Conservation (phyloP, 2,113 vertebrate genomes). For the Gasterosteus nipponicus region DNA sequence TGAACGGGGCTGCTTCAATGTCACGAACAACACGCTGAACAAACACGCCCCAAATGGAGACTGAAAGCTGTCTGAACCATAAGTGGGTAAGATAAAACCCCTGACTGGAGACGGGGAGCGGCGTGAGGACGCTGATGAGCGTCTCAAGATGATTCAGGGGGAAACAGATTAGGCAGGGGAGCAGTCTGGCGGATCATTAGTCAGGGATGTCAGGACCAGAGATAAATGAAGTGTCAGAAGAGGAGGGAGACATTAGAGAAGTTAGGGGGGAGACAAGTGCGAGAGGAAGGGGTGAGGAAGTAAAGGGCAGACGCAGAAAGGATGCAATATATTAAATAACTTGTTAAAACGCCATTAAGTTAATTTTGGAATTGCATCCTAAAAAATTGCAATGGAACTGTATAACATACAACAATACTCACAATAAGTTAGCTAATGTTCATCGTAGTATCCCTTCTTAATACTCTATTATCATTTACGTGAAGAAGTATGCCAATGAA, state of each 20-base stretch:
- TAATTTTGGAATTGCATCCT: not conserved
- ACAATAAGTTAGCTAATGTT: not conserved
- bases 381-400: not conserved
- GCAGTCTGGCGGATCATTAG: conserved; percentile 73
- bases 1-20: too few relatives aligned
- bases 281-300: conserved; percentile 4
- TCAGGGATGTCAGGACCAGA: conserved; percentile 68
- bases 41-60: conserved; percentile 39
- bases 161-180: conserved; percentile 75
- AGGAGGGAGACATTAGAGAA: conserved; percentile 47
- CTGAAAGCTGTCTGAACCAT: conserved; percentile 26
- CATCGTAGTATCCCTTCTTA: conserved; percentile 6
- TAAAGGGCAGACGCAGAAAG: not conserved
- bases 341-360: not conserved
- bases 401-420: conserved; percentile 2
- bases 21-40: conserved; percentile 21
- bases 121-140: conserved; percentile 55
- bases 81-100: conserved; percentile 46
- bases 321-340: not conserved
- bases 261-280: conserved; percentile 20
- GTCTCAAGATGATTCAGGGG: conserved; percentile 71
- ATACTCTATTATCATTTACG: conserved; percentile 9
- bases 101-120: conserved; percentile 25
- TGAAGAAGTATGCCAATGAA: conserved; percentile 2
- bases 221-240: conserved; percentile 72